Conservation (phyloP, 2,113 vertebrate species). For the Chauna torquata region DNA sequence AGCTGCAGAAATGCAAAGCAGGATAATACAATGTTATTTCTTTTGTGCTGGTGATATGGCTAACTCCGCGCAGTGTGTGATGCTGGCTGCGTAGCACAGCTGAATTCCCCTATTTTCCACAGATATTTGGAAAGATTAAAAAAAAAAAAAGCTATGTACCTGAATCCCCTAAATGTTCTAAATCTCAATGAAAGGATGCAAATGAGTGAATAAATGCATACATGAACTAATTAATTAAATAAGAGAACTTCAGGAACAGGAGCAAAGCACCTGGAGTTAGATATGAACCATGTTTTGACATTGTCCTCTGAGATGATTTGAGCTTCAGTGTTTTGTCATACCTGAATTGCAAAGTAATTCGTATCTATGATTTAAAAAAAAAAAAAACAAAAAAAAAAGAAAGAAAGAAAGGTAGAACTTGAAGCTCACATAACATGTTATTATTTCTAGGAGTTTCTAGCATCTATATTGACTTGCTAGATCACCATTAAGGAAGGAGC, state of each 20-base stretch:
- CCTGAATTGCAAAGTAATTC: conserved; percentile 38
- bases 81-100: neutral
- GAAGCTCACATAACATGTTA: neutral
- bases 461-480: neutral
- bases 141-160: neutral
- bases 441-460: neutral
- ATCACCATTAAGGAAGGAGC: neutral
- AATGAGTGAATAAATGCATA: conserved; percentile 62
- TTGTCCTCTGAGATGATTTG: conserved; percentile 5
- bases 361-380: neutral
- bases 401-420: neutral
- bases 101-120: neutral
- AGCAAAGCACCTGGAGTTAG: conserved; percentile 56
- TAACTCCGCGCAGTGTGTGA: neutral
- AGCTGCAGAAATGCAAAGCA: conserved; percentile 4
- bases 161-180: neutral
- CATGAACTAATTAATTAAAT: conserved; percentile 13
- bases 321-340: conserved; percentile 14
- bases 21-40: neutral
- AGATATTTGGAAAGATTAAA: neutral
- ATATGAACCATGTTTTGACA: conserved; percentile 34
- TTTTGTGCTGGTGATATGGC: neutral
- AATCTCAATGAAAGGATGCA: conserved; percentile 23
- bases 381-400: neutral
- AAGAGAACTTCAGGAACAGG: conserved; percentile 24